A percentile compares a stretch with the other conserved stretches of the same genome.
These are phyloP conservation scores for Dusona sp. DNA, from an alignment of 2,888 invertebrate genomes.

Conservation along the genomic window DNA sequence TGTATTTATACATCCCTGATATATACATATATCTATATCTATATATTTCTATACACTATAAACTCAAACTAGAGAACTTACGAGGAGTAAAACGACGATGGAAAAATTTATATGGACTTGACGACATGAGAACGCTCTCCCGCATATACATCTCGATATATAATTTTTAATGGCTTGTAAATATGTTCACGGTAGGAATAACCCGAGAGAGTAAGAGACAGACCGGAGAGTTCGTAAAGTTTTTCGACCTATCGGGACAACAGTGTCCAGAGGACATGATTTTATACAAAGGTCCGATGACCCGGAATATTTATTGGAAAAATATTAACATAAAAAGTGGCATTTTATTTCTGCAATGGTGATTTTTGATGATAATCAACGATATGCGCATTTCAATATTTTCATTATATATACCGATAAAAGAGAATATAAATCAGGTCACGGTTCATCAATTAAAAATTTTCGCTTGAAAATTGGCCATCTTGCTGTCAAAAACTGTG, in stretches of 20 bases:
- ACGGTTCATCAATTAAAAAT: neutral
- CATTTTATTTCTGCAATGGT: neutral
- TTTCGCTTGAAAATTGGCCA: neutral
- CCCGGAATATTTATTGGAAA: conserved; percentile 17
- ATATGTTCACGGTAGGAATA: conserved; percentile 58
- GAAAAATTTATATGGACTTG: conserved; percentile 61
- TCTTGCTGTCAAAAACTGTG: neutral
- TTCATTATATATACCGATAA: neutral
- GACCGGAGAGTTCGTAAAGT: conserved; percentile 52
- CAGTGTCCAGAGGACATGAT: conserved; percentile 8
- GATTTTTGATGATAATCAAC: neutral
- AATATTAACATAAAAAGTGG: conserved; percentile 6
- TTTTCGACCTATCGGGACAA: conserved; percentile 29
- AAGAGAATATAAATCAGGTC: neutral
- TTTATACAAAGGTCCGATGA: conserved; percentile 31
- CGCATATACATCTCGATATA: conserved; percentile 39
- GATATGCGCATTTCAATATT: neutral
- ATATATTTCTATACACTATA: conserved; percentile 29
- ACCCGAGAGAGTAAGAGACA: conserved; percentile 4
- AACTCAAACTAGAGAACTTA: conserved; percentile 43
- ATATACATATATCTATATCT: neutral
- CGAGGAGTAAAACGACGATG: conserved; percentile 42
- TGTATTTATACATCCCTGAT: conserved; percentile 33
- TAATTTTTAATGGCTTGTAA: conserved; percentile 63
- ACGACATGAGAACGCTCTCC: conserved; percentile 51